Base-by-base conservation (phyloP, 2,888 invertebrate species). In the Hipparchia semele region DNA sequence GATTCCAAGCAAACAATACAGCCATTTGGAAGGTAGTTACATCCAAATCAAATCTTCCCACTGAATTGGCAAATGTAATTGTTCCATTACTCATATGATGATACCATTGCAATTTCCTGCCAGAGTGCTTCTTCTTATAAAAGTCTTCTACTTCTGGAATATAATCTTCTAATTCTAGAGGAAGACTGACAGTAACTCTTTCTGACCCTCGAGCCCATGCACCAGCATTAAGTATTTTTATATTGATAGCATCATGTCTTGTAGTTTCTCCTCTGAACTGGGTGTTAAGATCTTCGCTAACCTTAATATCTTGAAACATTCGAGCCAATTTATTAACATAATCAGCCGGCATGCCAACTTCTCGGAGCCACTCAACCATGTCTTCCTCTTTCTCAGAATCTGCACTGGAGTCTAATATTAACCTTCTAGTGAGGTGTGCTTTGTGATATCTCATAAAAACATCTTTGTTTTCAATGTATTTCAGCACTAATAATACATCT, bases 1-100 rank as follows among this genome's bases (percentile, higher is more conserved):
- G 99, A 94, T 99, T 99, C 99, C 99, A 99, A 13, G 99, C 98
- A 94, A 99, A 99, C 61, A 99, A 94, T 13, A 99, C 99, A 58
- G 99, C 99, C 99, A 99, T 99, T 96, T 99, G 99, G 92, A 99
- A 99, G 46, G 99, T 99, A 12, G 99, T 99, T 6, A 99, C 99
- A 87, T 99, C 99, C 81, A 99, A 94, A 91, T 99, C 99, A 92
- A 98, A 99, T 80, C 98, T 96, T 0, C 99, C 99, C 71, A 98
- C 96, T 79, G 96, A 96, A 88, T 99, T 99, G 0, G 96, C 96
- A 94, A 99, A 99, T 45, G 98, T 98, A 81, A 99, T 98, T 75
- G 99, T 99, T 80, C 99, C 99, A 92, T 99, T 99, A 79, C 99
- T 99, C 99, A 99, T 99, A 85, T 99, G 99, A 92, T 99, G 99